phyloP scores from a whole-genome alignment of 2,888 invertebrate species.

The Calameuta filiformis region DNA sequence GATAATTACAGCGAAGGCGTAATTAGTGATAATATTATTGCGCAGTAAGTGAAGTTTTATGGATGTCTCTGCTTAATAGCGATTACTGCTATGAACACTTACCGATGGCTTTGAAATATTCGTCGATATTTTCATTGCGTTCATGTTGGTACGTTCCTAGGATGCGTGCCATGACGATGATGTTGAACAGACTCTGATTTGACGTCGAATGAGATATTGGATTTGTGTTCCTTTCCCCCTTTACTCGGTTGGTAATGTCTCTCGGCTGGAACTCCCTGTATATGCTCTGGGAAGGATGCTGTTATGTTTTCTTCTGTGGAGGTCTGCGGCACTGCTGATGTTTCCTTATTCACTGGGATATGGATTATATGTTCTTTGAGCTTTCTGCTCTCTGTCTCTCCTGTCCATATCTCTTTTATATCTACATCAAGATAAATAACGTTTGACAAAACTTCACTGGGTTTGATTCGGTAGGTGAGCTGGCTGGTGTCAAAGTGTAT shows the following conservation, averaged over 20 bases:
- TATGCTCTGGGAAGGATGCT: background rate
- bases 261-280: background rate
- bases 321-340: background rate
- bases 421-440: constrained; percentile 21
- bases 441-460: background rate
- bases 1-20: background rate
- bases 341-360: background rate
- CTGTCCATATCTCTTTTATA: constrained; percentile 22
- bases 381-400: constrained; percentile 6
- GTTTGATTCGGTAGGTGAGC: too few relatives aligned
- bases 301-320: background rate
- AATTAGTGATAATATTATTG: background rate
- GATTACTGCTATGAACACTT: constrained; percentile 43
- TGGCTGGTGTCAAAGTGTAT: background rate
- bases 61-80: background rate
- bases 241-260: background rate
- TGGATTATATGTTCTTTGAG: background rate
- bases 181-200: background rate
- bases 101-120: constrained; percentile 74
- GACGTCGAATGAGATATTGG: background rate
- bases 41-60: background rate
- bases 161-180: constrained; percentile 68
- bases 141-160: constrained; percentile 74
- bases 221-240: background rate
- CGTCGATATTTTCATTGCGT: constrained; percentile 75